phyloP scores from a whole-genome alignment of 1,140 invertebrate species.

The Gryllus bimaculatus region DNA sequence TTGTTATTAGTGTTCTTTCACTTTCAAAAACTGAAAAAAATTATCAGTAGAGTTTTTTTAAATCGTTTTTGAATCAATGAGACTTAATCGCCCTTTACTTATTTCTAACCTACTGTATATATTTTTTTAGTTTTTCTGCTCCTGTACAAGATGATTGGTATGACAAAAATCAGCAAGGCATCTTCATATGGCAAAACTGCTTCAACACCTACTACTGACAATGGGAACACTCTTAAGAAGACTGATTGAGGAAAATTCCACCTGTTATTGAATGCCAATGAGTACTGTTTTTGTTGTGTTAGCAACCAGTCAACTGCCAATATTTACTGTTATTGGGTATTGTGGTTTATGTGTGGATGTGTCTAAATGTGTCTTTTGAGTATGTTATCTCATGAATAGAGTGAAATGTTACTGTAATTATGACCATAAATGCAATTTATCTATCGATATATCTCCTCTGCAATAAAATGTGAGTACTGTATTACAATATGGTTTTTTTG shows the following conservation, averaged over 20 bases:
- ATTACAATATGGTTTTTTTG: too few relatives aligned
- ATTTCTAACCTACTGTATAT: conserved; percentile 20
- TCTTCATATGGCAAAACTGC: conserved; percentile 61
- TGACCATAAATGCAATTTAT: background rate
- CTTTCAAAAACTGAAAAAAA: too few relatives aligned
- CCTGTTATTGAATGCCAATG: background rate
- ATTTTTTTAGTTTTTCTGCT: conserved; percentile 63
- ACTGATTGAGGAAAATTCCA: background rate
- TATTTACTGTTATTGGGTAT: background rate
- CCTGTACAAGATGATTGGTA: conserved; percentile 67
- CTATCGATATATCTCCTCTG: background rate
- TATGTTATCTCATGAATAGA: background rate
- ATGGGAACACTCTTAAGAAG: background rate
- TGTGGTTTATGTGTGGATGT: background rate
- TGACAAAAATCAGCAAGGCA: conserved; percentile 73
- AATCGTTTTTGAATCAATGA: too few relatives aligned
- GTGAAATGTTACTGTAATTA: background rate
- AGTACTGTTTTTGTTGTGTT: background rate
- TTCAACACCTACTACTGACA: conserved; percentile 22
- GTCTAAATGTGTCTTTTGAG: background rate
- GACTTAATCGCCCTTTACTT: background rate
- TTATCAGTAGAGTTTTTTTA: too few relatives aligned
- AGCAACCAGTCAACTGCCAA: background rate
- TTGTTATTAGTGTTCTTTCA: too few relatives aligned
- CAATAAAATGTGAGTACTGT: background rate